These are phyloP conservation scores for Danaus chrysippus DNA, from an alignment of 2,888 invertebrate species.

Conservation along the genomic window DNA sequence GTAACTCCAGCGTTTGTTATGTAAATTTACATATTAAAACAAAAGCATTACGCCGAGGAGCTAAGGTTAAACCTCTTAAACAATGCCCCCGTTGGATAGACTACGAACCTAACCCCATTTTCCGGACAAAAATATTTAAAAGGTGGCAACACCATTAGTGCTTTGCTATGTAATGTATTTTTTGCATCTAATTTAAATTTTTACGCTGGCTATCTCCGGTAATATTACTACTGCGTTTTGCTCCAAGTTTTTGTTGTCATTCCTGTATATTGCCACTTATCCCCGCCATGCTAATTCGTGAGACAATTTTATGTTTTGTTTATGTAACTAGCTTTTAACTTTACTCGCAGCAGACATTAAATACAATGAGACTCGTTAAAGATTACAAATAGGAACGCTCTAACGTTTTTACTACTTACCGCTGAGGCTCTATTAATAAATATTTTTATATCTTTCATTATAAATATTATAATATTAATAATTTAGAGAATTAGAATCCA, in stretches of 20 bases:
- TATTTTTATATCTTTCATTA: no score
- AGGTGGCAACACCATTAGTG: slow-evolving; percentile 52
- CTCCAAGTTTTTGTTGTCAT: slow-evolving; percentile 25
- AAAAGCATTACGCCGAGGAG: slow-evolving; percentile 39
- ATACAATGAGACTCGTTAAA: neutral
- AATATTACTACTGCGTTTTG: slow-evolving; percentile 26
- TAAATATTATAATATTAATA: neutral
- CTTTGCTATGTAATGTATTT: slow-evolving; percentile 55
- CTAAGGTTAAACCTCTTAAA: slow-evolving; percentile 45
- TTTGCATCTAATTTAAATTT: slow-evolving; percentile 63
- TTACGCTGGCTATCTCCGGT: slow-evolving; percentile 42
- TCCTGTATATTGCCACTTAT: slow-evolving; percentile 27
- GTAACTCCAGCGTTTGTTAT: slow-evolving; percentile 34
- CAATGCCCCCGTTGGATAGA: slow-evolving; percentile 52
- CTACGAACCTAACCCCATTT: slow-evolving; percentile 56
- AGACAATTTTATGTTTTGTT: slow-evolving; percentile 12
- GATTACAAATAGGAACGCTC: neutral
- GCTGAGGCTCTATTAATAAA: no score
- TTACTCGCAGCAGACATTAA: slow-evolving; percentile 2
- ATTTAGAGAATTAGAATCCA: neutral
- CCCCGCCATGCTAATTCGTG: slow-evolving; percentile 24
- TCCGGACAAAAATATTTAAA: slow-evolving; percentile 52
- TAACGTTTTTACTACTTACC: neutral
- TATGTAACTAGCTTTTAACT: slow-evolving; percentile 5
- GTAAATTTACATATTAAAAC: slow-evolving; percentile 42